Conservation (phyloP, 2,797 vertebrate genomes). For the Tokudaia muenninki region DNA sequence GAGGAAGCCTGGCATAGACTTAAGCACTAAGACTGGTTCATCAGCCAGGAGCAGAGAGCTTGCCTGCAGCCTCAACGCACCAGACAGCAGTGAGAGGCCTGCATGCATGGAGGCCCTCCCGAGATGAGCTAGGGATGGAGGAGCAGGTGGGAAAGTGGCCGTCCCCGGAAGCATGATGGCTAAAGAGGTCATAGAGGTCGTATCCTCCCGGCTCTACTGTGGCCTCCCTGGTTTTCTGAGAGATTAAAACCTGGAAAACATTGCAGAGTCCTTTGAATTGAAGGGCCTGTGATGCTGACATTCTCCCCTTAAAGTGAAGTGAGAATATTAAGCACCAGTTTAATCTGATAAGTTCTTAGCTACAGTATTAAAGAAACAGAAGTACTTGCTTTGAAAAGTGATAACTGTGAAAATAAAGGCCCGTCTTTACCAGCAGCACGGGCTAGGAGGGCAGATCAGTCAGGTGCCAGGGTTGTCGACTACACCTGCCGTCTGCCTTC, state of each 20-base stretch:
- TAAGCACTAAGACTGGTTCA: not conserved
- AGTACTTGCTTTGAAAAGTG: not conserved
- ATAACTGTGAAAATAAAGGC: not conserved
- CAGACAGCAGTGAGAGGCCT: not conserved
- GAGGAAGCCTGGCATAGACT: slow-evolving; percentile 24
- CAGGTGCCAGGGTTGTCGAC: not conserved
- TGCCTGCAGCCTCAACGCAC: not conserved
- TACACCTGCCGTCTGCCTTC: not conserved
- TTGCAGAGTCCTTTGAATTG: not conserved
- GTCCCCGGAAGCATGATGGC: not conserved
- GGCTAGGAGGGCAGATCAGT: not conserved
- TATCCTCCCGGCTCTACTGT: not conserved
- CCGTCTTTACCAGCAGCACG: not conserved
- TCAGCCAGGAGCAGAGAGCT: not conserved
- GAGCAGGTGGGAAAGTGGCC: not conserved
- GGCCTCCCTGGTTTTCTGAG: not conserved
- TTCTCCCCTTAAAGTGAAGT: not conserved
- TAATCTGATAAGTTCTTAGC: not conserved
- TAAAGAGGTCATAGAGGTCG: not conserved
- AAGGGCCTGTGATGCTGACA: not conserved
- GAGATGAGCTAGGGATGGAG: not conserved
- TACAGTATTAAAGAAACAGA: not conserved
- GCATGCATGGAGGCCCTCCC: not conserved
- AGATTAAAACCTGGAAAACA: not conserved
- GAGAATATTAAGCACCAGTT: not conserved